Percentiles rank a stretch among this genome's conserved stretches.
Evolutionary conservation across 1,140 invertebrate genomes (phyloP).

Genomic region (Tyrophagus putrescentiae): DNA sequence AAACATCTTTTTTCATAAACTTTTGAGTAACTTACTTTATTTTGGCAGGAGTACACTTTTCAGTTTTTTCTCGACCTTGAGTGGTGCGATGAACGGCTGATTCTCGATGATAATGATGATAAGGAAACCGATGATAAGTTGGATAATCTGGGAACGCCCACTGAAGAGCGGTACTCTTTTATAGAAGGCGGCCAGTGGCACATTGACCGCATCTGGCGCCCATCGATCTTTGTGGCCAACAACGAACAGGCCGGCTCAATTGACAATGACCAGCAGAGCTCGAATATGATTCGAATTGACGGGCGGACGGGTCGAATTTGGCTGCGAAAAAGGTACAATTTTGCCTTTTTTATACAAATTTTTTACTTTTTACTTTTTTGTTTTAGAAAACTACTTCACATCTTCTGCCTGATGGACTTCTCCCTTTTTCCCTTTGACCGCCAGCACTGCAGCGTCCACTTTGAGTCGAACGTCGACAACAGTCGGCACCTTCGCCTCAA

Average conservation of each 20-base stretch:
- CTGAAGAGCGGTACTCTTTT: background rate
- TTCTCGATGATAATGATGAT: too few relatives aligned
- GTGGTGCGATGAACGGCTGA: conserved; percentile 10
- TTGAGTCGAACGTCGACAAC: background rate
- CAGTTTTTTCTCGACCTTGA: conserved; percentile 11
- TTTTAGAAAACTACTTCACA: background rate
- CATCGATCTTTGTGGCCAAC: conserved; percentile 23
- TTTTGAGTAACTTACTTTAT: background rate
- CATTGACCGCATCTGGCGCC: conserved; percentile 22
- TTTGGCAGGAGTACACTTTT: conserved; percentile 7
- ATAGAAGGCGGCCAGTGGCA: conserved; percentile 6
- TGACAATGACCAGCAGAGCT: background rate
- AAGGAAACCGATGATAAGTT: too few relatives aligned
- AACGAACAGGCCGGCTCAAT: conserved; percentile 21
- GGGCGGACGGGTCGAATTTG: background rate
- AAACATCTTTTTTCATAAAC: background rate
- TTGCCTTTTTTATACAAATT: background rate
- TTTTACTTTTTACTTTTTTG: background rate
- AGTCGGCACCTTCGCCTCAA: background rate
- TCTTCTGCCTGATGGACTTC: conserved; percentile 27
- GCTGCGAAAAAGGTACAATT: conserved; percentile 10
- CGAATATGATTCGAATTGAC: background rate
- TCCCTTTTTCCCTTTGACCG: conserved; percentile 24
- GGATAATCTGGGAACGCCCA: too few relatives aligned
- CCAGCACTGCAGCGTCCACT: conserved; percentile 22